phyloP scores from a whole-genome alignment of 2,113 vertebrate species.

The Bufo bufo region DNA sequence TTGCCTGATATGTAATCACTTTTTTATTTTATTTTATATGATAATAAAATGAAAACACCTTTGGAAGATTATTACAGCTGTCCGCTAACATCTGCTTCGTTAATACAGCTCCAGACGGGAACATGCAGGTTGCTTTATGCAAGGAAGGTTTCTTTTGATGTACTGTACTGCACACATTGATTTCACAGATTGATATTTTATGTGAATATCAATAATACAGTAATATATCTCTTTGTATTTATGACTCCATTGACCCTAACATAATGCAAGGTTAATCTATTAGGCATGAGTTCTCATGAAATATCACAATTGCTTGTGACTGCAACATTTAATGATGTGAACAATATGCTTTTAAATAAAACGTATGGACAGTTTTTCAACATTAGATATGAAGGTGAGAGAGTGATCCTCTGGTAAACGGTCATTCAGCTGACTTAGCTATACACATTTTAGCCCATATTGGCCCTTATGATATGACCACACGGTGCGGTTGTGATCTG shows the following conservation, averaged over 20 bases:
- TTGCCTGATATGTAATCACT: background rate
- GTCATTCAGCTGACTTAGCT: too few relatives aligned
- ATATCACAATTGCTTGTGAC: conserved; percentile 9
- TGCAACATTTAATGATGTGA: background rate
- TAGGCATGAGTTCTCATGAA: conserved; percentile 3
- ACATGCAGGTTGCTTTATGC: background rate
- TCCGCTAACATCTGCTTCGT: conserved; percentile 13
- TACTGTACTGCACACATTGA: conserved; percentile 13
- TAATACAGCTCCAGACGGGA: conserved; percentile 8
- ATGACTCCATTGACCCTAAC: conserved; percentile 26
- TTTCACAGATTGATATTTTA: conserved; percentile 48
- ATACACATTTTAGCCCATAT: too few relatives aligned
- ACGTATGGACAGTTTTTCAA: background rate
- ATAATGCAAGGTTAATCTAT: conserved; percentile 41
- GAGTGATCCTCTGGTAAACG: too few relatives aligned
- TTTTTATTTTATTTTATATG: conserved; percentile 9
- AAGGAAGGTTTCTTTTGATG: conserved; percentile 23
- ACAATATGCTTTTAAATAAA: background rate
- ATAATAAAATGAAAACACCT: conserved; percentile 5
- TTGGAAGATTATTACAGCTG: conserved; percentile 15
- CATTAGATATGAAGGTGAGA: too few relatives aligned
- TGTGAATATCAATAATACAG: conserved; percentile 46
- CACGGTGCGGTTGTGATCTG: too few relatives aligned
- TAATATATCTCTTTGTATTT: conserved; percentile 33
- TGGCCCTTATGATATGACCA: too few relatives aligned